phyloP scores from a whole-genome alignment of 2,113 vertebrate genomes.

The Scatophagus argus region DNA sequence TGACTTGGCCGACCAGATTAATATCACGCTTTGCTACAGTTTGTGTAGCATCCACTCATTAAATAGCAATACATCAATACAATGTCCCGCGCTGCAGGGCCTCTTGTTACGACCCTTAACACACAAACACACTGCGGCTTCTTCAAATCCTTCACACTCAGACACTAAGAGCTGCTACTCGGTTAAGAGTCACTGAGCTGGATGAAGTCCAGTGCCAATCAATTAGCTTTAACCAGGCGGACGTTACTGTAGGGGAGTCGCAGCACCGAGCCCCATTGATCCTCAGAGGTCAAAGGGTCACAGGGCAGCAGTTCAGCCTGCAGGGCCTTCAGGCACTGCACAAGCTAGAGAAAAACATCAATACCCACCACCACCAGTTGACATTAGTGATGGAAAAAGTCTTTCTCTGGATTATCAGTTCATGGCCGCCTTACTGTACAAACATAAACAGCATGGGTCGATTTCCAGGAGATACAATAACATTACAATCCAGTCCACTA shows the following conservation, averaged over 20 bases:
- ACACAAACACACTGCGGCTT: conserved; percentile 2
- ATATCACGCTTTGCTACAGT: too few species aligned
- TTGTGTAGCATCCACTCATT: not conserved
- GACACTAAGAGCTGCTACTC: conserved; percentile 5
- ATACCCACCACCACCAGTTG: conserved; percentile 16
- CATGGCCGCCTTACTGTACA: not conserved
- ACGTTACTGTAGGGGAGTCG: not conserved
- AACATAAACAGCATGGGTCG: not conserved
- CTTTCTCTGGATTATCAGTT: not conserved
- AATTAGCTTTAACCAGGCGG: conserved; percentile 26
- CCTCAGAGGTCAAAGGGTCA: conserved; percentile 28
- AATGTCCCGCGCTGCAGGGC: not conserved
- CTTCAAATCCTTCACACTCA: conserved; percentile 11
- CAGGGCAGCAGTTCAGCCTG: conserved; percentile 13
- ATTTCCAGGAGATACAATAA: not conserved
- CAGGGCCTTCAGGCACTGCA: not conserved
- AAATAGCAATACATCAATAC: not conserved
- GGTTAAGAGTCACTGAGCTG: conserved; percentile 15
- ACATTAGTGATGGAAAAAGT: conserved; percentile 25
- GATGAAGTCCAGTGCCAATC: conserved; percentile 14
- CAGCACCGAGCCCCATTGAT: conserved; percentile 23
- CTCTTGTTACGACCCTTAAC: not conserved
- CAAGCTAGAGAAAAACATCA: conserved; percentile 20
- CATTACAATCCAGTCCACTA: too few species aligned
- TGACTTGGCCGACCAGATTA: not conserved